phyloP scores from a whole-genome alignment of 2,113 vertebrate genomes.

The Pseudopipra pipra region DNA sequence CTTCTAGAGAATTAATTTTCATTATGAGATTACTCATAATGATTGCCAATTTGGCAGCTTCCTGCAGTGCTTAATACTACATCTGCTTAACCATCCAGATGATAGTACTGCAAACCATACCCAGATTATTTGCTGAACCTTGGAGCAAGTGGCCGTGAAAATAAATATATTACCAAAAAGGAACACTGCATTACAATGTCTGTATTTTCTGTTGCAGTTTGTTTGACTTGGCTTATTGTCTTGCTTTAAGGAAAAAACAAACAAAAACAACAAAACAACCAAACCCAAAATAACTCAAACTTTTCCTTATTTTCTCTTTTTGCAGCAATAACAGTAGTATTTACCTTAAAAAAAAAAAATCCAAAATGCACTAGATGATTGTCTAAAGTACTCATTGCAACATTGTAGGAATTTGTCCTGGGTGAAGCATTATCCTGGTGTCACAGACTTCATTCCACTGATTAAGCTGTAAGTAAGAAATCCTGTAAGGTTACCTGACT shows the following conservation, averaged over 20 bases:
- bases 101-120: not conserved
- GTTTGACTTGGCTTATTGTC: not conserved
- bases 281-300: not conserved
- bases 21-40: conserved; percentile 3
- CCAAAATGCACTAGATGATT: not conserved
- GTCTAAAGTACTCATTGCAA: not conserved
- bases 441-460: not conserved
- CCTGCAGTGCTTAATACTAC: conserved; percentile 2
- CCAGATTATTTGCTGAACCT: conserved; percentile 18
- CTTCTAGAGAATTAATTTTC: conserved; percentile 23
- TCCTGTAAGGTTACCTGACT: not conserved
- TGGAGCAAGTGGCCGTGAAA: not conserved
- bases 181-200: not conserved
- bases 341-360: not conserved
- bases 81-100: conserved; percentile 29
- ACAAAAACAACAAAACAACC: too few species aligned
- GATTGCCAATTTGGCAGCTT: conserved; percentile 39
- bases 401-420: not conserved
- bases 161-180: not conserved
- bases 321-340: not conserved
- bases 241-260: not conserved
- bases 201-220: not conserved
- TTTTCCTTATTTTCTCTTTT: not conserved
- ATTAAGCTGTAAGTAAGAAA: not conserved
- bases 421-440: not conserved